Conservation (phyloP, 1,140 invertebrate species). For the Augochlora pura region DNA sequence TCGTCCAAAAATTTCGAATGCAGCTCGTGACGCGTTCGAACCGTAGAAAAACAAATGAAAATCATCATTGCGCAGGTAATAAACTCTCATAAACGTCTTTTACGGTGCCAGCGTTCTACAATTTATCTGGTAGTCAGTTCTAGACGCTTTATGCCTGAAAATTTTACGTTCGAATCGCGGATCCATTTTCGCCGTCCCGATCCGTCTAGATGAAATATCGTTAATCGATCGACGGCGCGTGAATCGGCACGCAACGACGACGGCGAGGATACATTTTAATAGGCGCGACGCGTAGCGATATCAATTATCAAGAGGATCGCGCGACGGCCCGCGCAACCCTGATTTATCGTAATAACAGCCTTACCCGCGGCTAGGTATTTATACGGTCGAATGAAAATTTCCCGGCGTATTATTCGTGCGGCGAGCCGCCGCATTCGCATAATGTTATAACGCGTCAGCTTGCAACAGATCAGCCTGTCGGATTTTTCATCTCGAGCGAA, state of each 20-base stretch:
- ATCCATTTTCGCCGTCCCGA: neutral
- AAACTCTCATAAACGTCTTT: no score
- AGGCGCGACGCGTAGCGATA: constrained; percentile 14
- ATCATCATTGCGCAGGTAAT: no score
- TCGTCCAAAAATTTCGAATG: no score
- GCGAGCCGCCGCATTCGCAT: neutral
- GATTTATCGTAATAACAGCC: constrained; percentile 44
- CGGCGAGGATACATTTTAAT: neutral
- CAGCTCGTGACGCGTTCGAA: no score
- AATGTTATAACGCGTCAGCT: no score
- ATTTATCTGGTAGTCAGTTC: no score
- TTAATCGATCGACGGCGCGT: constrained; percentile 13
- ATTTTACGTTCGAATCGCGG: no score
- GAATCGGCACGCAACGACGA: neutral
- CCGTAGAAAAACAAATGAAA: no score
- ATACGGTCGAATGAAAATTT: constrained; percentile 13
- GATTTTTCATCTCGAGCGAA: no score
- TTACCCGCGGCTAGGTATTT: constrained; percentile 1
- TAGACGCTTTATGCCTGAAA: no score
- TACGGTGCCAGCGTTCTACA: no score
- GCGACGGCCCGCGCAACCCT: neutral
- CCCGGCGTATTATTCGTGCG: constrained; percentile 19
- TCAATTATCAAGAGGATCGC: constrained; percentile 25
- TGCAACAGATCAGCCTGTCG: no score
- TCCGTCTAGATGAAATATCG: neutral